These are phyloP conservation scores for Galaxias olidus DNA, from an alignment of 2,797 vertebrate genomes.

Conservation along the genomic window DNA sequence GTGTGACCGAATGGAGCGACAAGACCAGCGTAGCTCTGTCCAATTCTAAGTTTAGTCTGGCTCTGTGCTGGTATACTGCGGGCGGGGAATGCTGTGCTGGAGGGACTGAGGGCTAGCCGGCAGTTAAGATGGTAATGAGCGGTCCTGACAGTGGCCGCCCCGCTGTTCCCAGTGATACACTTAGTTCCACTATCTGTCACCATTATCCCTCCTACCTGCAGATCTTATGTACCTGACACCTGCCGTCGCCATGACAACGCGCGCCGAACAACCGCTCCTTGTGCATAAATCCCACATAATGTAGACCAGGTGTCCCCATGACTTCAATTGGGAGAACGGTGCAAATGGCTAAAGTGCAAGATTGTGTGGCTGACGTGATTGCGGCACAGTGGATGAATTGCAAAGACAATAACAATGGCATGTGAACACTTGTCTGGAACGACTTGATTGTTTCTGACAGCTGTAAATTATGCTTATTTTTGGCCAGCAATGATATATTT, in stretches of 20 bases:
- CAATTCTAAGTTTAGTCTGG: too few relatives aligned
- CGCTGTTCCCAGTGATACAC: conserved; percentile 17
- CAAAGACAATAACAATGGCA: too few relatives aligned
- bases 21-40: too few relatives aligned
- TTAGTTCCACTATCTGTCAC: conserved; percentile 34
- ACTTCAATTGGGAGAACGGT: background rate
- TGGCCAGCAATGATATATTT: too few relatives aligned
- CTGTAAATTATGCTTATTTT: too few relatives aligned
- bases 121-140: conserved; percentile 15
- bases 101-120: background rate
- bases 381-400: too few relatives aligned
- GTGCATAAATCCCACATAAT: conserved; percentile 27
- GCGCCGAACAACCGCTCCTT: conserved; percentile 16
- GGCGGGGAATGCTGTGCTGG: too few relatives aligned
- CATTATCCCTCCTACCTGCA: conserved; percentile 10
- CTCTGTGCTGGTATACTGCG: too few relatives aligned
- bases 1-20: too few relatives aligned
- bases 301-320: conserved; percentile 6
- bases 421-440: too few relatives aligned
- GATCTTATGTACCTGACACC: conserved; percentile 42
- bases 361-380: background rate
- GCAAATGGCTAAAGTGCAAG: background rate
- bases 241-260: conserved; percentile 39
- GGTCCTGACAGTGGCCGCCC: conserved; percentile 5
- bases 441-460: too few relatives aligned